Conservation (phyloP, 2,113 vertebrate genomes). For the Carassius carassius region DNA sequence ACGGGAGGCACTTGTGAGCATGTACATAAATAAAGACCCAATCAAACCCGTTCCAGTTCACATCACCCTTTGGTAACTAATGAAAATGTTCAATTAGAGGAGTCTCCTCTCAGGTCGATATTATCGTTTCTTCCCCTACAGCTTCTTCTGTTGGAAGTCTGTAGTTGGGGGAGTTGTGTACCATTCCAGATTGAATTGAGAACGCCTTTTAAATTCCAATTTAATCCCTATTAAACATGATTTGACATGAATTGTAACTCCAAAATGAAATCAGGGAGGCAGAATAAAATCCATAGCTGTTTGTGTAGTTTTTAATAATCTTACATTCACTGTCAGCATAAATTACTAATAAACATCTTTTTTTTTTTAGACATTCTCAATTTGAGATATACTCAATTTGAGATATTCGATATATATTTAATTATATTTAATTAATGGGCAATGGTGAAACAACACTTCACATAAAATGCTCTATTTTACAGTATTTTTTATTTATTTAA, state of each 20-base stretch:
- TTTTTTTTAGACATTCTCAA: too few species aligned
- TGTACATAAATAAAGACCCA: slow-evolving; percentile 52
- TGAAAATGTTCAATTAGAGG: slow-evolving; percentile 25
- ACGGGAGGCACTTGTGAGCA: slow-evolving; percentile 45
- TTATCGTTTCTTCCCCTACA: neutral
- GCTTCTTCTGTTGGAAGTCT: neutral
- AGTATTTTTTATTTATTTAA: neutral
- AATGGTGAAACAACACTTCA: neutral
- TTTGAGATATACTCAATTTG: neutral
- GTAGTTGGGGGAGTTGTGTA: neutral
- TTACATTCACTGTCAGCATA: neutral
- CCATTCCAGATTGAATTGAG: neutral
- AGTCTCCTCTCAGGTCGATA: slow-evolving; percentile 8
- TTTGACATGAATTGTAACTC: neutral
- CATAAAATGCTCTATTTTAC: neutral
- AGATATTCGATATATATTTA: neutral
- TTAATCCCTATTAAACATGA: neutral
- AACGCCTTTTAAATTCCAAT: neutral
- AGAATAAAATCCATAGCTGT: neutral
- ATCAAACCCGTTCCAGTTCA: slow-evolving; percentile 32
- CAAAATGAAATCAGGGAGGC: neutral
- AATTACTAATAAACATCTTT: neutral
- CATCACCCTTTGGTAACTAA: slow-evolving; percentile 16
- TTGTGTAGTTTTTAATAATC: neutral
- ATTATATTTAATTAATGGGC: neutral